Percentiles rank a stretch among this genome's conserved stretches.
Conservation (phyloP, 2,113 vertebrate species). For the Shinisaurus crocodilurus region DNA sequence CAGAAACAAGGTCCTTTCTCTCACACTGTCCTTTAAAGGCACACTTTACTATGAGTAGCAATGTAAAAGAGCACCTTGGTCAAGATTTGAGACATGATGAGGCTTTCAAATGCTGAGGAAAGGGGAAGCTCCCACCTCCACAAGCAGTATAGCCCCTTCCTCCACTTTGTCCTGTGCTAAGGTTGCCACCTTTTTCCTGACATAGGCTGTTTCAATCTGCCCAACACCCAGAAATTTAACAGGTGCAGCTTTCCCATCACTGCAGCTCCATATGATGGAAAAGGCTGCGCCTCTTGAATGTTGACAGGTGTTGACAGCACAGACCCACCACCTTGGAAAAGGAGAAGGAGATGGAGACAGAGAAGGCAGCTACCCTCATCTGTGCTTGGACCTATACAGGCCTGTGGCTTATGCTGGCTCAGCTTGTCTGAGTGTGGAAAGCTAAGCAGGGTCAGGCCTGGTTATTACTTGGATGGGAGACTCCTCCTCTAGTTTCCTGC, state of each 20-base stretch:
- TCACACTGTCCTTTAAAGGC: conserved; percentile 68
- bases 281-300: background rate
- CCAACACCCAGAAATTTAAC: background rate
- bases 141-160: background rate
- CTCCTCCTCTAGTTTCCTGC: too few relatives aligned
- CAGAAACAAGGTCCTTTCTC: conserved; percentile 67
- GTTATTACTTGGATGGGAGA: too few relatives aligned
- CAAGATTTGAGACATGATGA: background rate
- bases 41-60: background rate
- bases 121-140: background rate
- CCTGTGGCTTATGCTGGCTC: too few relatives aligned
- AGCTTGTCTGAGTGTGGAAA: too few relatives aligned
- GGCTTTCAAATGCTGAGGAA: background rate
- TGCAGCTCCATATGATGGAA: background rate
- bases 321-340: background rate
- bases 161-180: background rate
- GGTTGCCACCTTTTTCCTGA: background rate
- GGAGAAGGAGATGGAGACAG: background rate
- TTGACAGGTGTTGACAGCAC: background rate
- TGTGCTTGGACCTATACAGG: background rate
- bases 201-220: background rate
- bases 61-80: background rate
- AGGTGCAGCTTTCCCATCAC: background rate
- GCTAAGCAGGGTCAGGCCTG: too few relatives aligned
- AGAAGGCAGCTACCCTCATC: background rate